Evolutionary conservation across 30 jellyfish, hydroid and myxozoan species (phyloP).

Genomic region (Aurelia aurita): DNA sequence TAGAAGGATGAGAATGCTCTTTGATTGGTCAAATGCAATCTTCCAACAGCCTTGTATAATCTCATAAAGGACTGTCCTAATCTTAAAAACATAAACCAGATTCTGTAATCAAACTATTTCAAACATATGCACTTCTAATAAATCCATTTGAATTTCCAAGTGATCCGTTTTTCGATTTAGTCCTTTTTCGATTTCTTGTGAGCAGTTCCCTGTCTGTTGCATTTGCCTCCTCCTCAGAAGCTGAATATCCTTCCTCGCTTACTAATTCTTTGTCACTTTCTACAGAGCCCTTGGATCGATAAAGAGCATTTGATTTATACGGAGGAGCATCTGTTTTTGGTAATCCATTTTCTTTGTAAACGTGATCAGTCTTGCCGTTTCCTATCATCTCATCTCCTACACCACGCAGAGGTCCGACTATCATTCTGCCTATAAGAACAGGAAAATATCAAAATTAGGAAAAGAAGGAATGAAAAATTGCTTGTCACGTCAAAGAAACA

Average conservation of each 20-base stretch:
- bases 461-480: too few species aligned
- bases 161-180: constrained; percentile 64
- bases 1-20: too few species aligned
- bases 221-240: constrained; percentile 88
- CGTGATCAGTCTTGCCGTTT: background rate
- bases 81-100: background rate
- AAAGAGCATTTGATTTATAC: constrained; percentile 37
- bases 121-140: constrained; percentile 65
- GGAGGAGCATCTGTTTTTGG: constrained; percentile 23
- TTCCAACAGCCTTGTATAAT: too few species aligned
- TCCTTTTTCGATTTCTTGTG: constrained; percentile 45
- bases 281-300: constrained; percentile 25
- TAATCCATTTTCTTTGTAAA: background rate
- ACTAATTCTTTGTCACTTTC: constrained; percentile 20
- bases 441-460: too few species aligned
- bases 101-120: background rate
- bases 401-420: constrained; percentile 76
- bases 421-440: constrained; percentile 51
- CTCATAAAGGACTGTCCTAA: background rate
- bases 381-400: background rate
- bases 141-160: constrained; percentile 40
- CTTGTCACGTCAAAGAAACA: too few species aligned
- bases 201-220: constrained; percentile 10
- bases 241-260: constrained; percentile 91
- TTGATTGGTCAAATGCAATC: too few species aligned